Percentiles rank a stretch among this genome's conserved stretches.
Conservation (phyloP, 2,113 vertebrate genomes). For the Prietella phreatophila region DNA sequence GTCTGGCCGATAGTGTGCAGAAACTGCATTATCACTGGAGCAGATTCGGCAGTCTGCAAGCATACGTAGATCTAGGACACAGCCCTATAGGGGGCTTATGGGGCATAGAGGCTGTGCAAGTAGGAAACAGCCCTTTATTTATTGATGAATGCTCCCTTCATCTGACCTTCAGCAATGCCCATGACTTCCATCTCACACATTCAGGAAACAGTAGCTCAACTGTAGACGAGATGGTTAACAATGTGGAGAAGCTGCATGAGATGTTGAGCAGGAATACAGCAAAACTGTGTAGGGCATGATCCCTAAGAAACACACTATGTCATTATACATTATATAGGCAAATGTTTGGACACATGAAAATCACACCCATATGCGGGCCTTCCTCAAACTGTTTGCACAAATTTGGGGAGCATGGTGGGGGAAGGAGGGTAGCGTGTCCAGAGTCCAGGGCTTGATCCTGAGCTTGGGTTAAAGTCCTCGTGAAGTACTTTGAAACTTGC, state of each 20-base stretch:
- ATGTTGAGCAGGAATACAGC: not conserved
- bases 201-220: constrained; percentile 21
- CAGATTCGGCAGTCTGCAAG: constrained; percentile 15
- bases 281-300: not conserved
- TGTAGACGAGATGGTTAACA: constrained; percentile 31
- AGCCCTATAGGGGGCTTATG: constrained; percentile 27
- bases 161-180: constrained; percentile 26
- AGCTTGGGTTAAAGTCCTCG: not conserved
- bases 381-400: not conserved
- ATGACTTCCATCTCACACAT: not conserved
- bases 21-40: constrained; percentile 48
- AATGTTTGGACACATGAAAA: not conserved
- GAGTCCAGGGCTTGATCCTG: not conserved
- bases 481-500: too few species aligned
- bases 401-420: not conserved
- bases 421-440: not conserved
- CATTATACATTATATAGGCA: not conserved
- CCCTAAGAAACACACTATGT: not conserved
- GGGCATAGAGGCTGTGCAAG: not conserved
- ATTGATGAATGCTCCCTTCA: constrained; percentile 34
- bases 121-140: constrained; percentile 20
- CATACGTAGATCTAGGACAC: constrained; percentile 5
- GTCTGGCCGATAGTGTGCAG: constrained; percentile 47
- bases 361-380: not conserved
- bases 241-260: not conserved